Evolutionary conservation across 2,888 invertebrate species (phyloP).

Genomic region (Ephialtes manifestator): DNA sequence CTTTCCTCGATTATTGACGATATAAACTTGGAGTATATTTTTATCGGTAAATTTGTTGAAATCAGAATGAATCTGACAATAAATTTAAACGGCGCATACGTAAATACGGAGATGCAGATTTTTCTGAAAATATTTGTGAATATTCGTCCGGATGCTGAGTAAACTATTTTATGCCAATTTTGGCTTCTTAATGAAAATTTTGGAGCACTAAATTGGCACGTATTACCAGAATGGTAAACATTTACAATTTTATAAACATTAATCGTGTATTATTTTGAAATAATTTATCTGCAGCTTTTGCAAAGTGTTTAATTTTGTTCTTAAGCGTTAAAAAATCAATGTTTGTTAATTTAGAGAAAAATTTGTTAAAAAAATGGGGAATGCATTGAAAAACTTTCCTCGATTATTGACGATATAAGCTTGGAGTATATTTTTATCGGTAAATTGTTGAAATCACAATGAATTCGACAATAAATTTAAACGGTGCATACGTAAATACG

Average conservation of each 20-base stretch:
- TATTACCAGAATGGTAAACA: neutral
- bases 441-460: slow-evolving; percentile 10
- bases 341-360: slow-evolving; percentile 32
- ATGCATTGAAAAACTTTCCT: neutral
- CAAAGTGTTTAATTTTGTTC: no score
- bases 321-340: no score
- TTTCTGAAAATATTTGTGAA: neutral
- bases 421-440: slow-evolving; percentile 3
- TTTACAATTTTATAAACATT: no score
- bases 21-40: slow-evolving; percentile 6
- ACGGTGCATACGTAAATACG: neutral
- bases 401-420: slow-evolving; percentile 7
- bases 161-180: neutral
- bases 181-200: neutral
- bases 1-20: neutral
- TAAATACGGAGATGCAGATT: neutral
- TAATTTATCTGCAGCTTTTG: no score
- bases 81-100: neutral
- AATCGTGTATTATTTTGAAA: no score
- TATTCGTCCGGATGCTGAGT: neutral
- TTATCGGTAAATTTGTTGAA: neutral
- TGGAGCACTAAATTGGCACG: neutral
- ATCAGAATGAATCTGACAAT: neutral
- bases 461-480: neutral
- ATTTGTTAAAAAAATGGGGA: slow-evolving; percentile 21